Evolutionary conservation across 1,140 invertebrate species (phyloP).

Genomic region (Caenorhabditis briggsae): DNA sequence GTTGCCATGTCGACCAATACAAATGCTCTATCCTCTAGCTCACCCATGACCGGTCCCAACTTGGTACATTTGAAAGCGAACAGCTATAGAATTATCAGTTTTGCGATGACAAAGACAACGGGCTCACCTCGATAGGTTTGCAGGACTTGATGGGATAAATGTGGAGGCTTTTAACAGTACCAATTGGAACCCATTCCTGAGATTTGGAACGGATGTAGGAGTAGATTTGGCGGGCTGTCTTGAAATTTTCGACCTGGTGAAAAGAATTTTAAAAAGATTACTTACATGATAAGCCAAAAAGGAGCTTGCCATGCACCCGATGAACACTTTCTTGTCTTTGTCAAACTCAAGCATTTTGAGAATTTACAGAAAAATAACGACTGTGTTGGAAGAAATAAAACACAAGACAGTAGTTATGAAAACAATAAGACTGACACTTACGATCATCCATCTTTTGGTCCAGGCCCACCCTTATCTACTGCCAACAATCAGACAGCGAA

Average conservation of each 20-base stretch:
- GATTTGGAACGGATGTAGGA: not conserved
- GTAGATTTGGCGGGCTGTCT: constrained; percentile 28
- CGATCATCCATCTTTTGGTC: not conserved
- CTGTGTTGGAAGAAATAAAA: not conserved
- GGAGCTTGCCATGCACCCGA: constrained; percentile 17
- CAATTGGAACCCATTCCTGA: constrained; percentile 40
- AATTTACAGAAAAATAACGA: not conserved
- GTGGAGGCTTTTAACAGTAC: constrained; percentile 9
- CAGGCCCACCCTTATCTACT: not conserved
- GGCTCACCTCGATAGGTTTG: constrained; percentile 5
- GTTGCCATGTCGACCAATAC: constrained; percentile 16
- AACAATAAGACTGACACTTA: not conserved
- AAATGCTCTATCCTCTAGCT: constrained; percentile 37
- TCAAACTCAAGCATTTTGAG: constrained; percentile 24
- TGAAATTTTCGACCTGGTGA: not conserved
- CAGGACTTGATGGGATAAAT: constrained; percentile 48
- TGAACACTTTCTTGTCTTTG: constrained; percentile 20
- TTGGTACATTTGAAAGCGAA: constrained; percentile 46
- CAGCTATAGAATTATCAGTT: not conserved
- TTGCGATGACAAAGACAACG: not conserved
- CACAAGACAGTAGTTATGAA: not conserved
- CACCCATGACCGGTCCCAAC: constrained; percentile 1
- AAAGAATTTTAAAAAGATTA: not conserved
- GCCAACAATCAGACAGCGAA: not conserved
- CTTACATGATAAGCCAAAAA: constrained; percentile 40